These are phyloP conservation scores for Byasa hedistus DNA, from an alignment of 2,888 invertebrate genomes.

Conservation along the genomic window DNA sequence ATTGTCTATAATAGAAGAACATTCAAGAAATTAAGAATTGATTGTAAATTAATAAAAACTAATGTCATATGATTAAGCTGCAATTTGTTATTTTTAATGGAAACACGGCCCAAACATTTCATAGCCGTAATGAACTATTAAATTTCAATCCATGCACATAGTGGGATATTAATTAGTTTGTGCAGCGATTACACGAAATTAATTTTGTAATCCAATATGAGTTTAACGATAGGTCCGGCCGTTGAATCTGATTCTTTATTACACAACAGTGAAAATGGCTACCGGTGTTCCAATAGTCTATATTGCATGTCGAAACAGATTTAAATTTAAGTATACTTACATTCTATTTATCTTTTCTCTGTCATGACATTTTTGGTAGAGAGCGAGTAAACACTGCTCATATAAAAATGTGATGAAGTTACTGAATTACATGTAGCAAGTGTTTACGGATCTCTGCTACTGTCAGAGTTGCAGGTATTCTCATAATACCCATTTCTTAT, in stretches of 20 bases:
- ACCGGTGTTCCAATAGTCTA: constrained; percentile 32
- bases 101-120: constrained; percentile 24
- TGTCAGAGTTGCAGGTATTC: background rate
- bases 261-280: constrained; percentile 36
- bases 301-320: constrained; percentile 24
- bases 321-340: background rate
- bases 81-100: constrained; percentile 23
- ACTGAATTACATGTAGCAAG: background rate
- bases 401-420: no score
- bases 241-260: constrained; percentile 35
- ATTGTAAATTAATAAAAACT: no score
- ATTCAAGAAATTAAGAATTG: no score
- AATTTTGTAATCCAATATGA: constrained; percentile 72
- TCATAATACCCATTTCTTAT: background rate
- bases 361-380: background rate
- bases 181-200: constrained; percentile 65
- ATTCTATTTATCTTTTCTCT: background rate
- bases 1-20: no score
- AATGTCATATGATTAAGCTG: constrained; percentile 1
- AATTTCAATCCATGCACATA: constrained; percentile 62
- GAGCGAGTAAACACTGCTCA: no score
- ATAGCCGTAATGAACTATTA: constrained; percentile 58
- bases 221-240: constrained; percentile 49
- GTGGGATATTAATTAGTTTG: constrained; percentile 66
- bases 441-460: background rate